These are phyloP conservation scores for Pachyrhynchus sulphureomaculatus DNA, from an alignment of 1,140 invertebrate species.

Conservation along the genomic window DNA sequence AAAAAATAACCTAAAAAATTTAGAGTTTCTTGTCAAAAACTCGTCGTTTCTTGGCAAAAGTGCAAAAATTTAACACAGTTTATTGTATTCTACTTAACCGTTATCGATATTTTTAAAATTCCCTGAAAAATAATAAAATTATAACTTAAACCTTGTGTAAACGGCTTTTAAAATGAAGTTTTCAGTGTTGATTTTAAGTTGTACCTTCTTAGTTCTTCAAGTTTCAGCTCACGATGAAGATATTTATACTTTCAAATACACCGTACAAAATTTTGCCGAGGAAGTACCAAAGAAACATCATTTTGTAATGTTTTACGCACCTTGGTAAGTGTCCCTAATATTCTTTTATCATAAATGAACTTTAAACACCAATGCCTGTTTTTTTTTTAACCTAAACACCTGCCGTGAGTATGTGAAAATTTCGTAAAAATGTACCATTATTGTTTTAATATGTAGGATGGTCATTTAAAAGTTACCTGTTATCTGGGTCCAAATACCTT, in stretches of 20 bases:
- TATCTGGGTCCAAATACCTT: too few species aligned
- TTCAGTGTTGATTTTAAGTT: neutral
- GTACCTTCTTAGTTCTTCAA: constrained; percentile 15
- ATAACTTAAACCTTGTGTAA: constrained; percentile 1
- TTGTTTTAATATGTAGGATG: too few species aligned
- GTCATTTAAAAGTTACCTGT: too few species aligned
- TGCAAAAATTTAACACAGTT: neutral
- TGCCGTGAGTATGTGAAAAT: too few species aligned
- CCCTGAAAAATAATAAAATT: too few species aligned
- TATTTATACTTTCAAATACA: constrained; percentile 51
- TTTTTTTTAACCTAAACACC: too few species aligned
- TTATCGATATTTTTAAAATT: too few species aligned
- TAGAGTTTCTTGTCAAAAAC: too few species aligned
- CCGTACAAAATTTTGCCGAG: constrained; percentile 56
- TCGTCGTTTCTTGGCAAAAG: neutral
- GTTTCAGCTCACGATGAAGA: constrained; percentile 43
- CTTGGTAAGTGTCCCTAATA: constrained; percentile 65
- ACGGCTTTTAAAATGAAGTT: neutral
- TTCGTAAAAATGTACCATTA: too few species aligned
- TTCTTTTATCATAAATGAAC: too few species aligned
- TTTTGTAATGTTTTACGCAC: constrained; percentile 78
- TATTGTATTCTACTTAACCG: neutral
- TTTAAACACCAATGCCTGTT: too few species aligned
- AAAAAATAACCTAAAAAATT: too few species aligned
- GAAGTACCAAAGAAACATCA: constrained; percentile 64